Conservation (phyloP, 2,113 vertebrate genomes). For the Pyxicephalus adspersus region DNA sequence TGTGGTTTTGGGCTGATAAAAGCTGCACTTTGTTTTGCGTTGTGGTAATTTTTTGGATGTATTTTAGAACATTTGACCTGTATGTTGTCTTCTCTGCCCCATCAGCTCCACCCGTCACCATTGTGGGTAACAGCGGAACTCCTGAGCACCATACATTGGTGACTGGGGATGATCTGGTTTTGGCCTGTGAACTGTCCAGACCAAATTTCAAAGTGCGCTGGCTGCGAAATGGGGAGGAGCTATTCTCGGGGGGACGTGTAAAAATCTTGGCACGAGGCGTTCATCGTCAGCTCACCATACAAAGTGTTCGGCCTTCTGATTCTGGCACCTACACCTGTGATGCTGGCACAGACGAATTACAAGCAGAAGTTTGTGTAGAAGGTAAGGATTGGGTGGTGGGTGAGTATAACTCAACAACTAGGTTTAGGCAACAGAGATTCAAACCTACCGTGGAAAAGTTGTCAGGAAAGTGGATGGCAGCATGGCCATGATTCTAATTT, state of each 20-base stretch:
- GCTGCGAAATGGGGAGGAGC: slow-evolving; percentile 73
- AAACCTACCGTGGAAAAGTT: too few species aligned
- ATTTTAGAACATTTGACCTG: background rate
- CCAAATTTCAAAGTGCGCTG: slow-evolving; percentile 73
- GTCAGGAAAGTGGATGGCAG: too few species aligned
- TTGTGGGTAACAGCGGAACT: slow-evolving; percentile 74
- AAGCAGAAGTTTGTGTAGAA: slow-evolving; percentile 80
- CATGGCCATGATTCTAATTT: too few species aligned
- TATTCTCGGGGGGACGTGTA: slow-evolving; percentile 73
- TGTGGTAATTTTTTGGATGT: background rate
- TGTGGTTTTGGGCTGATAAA: slow-evolving; percentile 47
- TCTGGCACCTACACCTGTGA: slow-evolving; percentile 81
- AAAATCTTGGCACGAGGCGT: slow-evolving; percentile 76
- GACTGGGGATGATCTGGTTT: slow-evolving; percentile 80
- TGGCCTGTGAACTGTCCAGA: slow-evolving; percentile 73
- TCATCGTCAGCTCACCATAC: slow-evolving; percentile 79
- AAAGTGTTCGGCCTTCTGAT: slow-evolving; percentile 74
- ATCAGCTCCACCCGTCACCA: slow-evolving; percentile 69
- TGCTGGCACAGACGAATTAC: slow-evolving; percentile 73
- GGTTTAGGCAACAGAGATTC: too few species aligned
- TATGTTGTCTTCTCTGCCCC: background rate
- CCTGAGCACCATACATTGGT: slow-evolving; percentile 65
- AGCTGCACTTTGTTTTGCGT: slow-evolving; percentile 48
- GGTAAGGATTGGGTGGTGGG: slow-evolving; percentile 67
- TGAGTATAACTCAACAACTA: too few species aligned